Percentiles rank a stretch among this genome's conserved stretches.
Evolutionary conservation across 2,888 invertebrate genomes (phyloP).

Genomic region (Dorcus parallelipipedus): DNA sequence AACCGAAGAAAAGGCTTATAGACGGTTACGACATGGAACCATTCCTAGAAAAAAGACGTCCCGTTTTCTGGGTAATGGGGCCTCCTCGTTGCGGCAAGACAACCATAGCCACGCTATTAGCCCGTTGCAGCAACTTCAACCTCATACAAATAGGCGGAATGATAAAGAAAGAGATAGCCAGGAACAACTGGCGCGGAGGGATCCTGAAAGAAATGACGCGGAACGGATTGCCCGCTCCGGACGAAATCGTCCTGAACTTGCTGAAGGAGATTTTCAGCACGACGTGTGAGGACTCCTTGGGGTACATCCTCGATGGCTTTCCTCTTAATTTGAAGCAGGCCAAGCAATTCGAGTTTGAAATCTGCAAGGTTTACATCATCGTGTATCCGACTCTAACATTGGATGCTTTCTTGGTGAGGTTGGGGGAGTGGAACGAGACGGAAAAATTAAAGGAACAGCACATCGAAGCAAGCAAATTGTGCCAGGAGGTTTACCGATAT

Average conservation of each 20-base stretch:
- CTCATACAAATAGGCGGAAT: slow-evolving; percentile 23
- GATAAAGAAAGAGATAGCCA: slow-evolving; percentile 23
- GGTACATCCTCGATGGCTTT: slow-evolving; percentile 34
- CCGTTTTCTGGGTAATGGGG: slow-evolving; percentile 31
- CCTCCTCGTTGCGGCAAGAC: slow-evolving; percentile 27
- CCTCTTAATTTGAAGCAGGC: slow-evolving; percentile 28
- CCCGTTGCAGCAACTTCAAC: slow-evolving; percentile 25
- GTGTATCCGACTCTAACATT: slow-evolving; percentile 24
- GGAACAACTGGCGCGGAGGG: slow-evolving; percentile 19
- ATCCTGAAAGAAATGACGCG: slow-evolving; percentile 20
- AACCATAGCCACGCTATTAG: slow-evolving; percentile 24
- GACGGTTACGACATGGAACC: slow-evolving; percentile 22
- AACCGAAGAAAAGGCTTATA: slow-evolving; percentile 10
- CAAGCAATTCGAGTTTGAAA: slow-evolving; percentile 30
- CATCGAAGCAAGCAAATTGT: slow-evolving; percentile 4
- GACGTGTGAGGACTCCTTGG: slow-evolving; percentile 18
- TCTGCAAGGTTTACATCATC: slow-evolving; percentile 27
- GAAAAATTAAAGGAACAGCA: slow-evolving; percentile 1
- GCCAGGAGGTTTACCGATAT: slow-evolving; percentile 13
- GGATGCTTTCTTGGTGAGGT: slow-evolving; percentile 19
- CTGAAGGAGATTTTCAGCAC: slow-evolving; percentile 22
- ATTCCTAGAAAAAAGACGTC: slow-evolving; percentile 22
- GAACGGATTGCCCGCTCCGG: slow-evolving; percentile 18
- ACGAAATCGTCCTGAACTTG: slow-evolving; percentile 23
- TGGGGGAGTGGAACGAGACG: neutral